Evolutionary conservation across 2,797 vertebrate genomes (phyloP), one percentile per base, ranked within the genome.

Genomic region (Dendrocincla fuliginosa): DNA sequence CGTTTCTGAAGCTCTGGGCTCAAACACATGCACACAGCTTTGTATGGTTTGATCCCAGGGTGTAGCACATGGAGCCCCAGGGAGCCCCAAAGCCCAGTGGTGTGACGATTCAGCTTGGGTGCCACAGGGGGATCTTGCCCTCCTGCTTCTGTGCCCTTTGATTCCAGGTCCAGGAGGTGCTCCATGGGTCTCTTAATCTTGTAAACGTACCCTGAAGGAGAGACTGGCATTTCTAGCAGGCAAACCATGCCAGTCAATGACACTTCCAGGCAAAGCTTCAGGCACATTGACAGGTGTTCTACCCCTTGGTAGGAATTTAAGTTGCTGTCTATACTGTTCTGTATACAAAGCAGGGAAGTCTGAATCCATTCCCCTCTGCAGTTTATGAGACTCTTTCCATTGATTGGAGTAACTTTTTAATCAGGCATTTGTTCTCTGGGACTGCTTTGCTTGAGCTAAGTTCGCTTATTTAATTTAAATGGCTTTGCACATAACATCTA

Each of bases 101-200:
- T 13, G 5, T 6, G 33, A 35, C 25, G 24, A 28, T 20, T 33
- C 42, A 37, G 30, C 3, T 33, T 22, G 37, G 11, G 19, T 32
- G 23, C 59, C 63, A 33, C 50, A 39, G 28, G 60, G 28, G 39
- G 7, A 63, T 32, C 14, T 42, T 5, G 1, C 30, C 20, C 39
- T 42, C 1, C 44, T 39, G 5, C 0, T 0, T 35, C 44, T 53
- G 6, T 68, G 50, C 28, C 2, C 0, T n/a, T 63, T 74, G 71
- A 30, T n/a, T 42, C 7, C 13, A 23, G 35, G 9, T 44, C 28
- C 28, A 37, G 19, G 13, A 52, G 47, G 9, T 24, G 4, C 14
- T 57, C 23, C 19, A 1, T 24, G 11, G 18, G 16, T 73, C 59
- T 50, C 25, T 50, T 44, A 39, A 20, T 53, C 39, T 39, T 69